Conservation (phyloP, 35 echinoderm and acorn worm species). For the Anneissia japonica region DNA sequence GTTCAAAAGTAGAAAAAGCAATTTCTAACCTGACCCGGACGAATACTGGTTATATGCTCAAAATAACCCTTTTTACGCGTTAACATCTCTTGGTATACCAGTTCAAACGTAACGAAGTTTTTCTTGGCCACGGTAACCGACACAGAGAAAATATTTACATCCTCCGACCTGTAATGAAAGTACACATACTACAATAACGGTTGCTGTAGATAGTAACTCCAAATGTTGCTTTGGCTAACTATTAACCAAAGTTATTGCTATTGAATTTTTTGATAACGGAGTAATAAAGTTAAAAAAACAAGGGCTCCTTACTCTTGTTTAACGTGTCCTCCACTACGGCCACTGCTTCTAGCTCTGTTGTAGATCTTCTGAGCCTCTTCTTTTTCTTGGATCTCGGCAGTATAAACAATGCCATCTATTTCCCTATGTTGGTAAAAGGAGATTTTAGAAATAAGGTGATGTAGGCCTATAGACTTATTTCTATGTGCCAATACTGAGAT, state of each 20-base stretch:
- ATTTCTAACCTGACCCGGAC: not conserved
- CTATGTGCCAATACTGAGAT: too few relatives aligned
- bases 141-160: not conserved
- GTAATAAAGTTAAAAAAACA: not conserved
- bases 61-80: slow-evolving; percentile 27
- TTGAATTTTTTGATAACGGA: too few relatives aligned
- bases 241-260: too few relatives aligned
- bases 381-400: slow-evolving; percentile 41
- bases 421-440: too few relatives aligned
- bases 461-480: too few relatives aligned
- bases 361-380: slow-evolving; percentile 60
- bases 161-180: not conserved
- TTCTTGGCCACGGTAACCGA: slow-evolving; percentile 4
- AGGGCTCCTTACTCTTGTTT: slow-evolving; percentile 64
- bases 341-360: slow-evolving; percentile 37
- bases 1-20: too few relatives aligned
- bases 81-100: slow-evolving; percentile 42
- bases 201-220: too few relatives aligned
- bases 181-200: too few relatives aligned
- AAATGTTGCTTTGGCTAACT: too few relatives aligned
- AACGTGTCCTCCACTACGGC: slow-evolving; percentile 64
- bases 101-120: slow-evolving; percentile 30
- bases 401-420: slow-evolving; percentile 41
- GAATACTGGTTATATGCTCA: not conserved
- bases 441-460: too few relatives aligned